Evolutionary conservation across 2,888 invertebrate species (phyloP), one percentile per base, ranked within the genome.

Genomic region (Ommatoiulus sabulosus): DNA sequence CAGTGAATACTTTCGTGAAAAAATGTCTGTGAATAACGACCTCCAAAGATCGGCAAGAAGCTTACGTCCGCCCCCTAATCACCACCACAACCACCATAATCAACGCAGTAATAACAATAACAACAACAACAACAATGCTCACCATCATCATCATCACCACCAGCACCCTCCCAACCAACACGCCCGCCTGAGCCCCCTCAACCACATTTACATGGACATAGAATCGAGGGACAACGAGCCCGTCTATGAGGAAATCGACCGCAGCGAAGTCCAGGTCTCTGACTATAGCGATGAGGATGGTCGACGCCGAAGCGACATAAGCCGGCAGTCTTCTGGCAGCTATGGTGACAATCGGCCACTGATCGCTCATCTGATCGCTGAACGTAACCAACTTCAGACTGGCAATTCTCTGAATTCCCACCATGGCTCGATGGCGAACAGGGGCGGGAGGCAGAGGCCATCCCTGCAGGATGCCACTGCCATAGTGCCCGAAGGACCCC

Each of bases 271-370:
- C 96, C 3, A 94, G 95, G 87, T 95, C 91, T 96, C 96, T 0
- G 96, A 96, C 91, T 94, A 96, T 94, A 96, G 96, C 84, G 96
- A 96, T 91, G 96, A 96, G 91, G 96, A 96, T 91, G 95, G 95
- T 87, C 95, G 95, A 91, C 93, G 96, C 88, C 96, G 95, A 92
- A 95, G 95, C 91, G 95, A 95, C 92, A 94, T 95, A 94, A 95
- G 95, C 90, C 93, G 95, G 88, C 95, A 95, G 91, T 95, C 94
- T 10, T 96, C 96, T 57, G 95, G 96, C 91, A 96, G 96, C 91
- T 96, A 96, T 92, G 96, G 96, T 17, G 96, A 96, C 91, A 96
- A 96, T 91, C 94, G 96, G 80, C 96, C 96, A n/a, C 93, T 96
- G 91, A 96, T 96, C 90, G 96, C 88, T 44, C 89, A 88, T 43